Evolutionary conservation across 1,140 invertebrate species (phyloP), one percentile per base, ranked within the genome.

Genomic region (Apis cerana): DNA sequence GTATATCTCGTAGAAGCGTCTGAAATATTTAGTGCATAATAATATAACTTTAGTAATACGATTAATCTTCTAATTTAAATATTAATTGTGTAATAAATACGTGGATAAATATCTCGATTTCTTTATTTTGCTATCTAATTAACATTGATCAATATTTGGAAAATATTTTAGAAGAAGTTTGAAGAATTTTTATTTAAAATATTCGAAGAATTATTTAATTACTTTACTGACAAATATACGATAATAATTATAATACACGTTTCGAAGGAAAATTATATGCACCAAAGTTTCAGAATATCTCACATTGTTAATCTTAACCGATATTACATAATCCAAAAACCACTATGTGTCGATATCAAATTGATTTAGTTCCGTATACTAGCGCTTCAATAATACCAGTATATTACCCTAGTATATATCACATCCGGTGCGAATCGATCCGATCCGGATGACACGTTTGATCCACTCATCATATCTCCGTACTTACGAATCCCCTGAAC

Each of bases 311-410:
- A 80, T 43, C 43, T 80, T 21, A 68, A 23, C 48, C 50, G 43
- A 52, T 56, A 33, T 48, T 69, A 33, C 54, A n/a, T 50, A 11
- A 54, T 13, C 68, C 48, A 54, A 52, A 21, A 52, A 21, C 48
- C 58, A 33, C 19, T 13, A 15, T 8, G n/a, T 48, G 19, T 33
- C 48, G 21, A 4, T 33, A 80, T 54, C 12, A 64, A 71, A 54
- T 64, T 23, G 48, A 62, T 33, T 59, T 69, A 61, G 33, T 80
- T 74, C 27, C 21, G 48, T 74, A 62, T 15, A 62, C 52, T 64
- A 80, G 58, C 78, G 54, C 78, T 80, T 80, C 23, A 52, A 71
- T 33, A 61, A 79, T 79, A 78, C 11, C 43, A 59, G 21, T 71
- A 59, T 56, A 62, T 23, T 62, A 23, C 59, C n/a, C 2, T 33